phyloP scores from a whole-genome alignment of 2,888 invertebrate species.

The Cenopis cana region DNA sequence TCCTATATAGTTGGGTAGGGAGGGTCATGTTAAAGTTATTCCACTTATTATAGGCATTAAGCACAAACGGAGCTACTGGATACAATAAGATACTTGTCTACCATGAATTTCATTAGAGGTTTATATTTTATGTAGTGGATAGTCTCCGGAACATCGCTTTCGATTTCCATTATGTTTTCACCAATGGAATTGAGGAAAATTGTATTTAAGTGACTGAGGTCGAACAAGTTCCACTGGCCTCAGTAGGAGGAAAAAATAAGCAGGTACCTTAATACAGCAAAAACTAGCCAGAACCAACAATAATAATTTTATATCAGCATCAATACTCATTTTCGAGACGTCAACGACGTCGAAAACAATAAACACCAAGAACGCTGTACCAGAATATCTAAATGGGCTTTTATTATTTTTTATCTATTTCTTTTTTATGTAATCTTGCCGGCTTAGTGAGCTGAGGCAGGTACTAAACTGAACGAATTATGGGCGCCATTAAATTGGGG shows the following conservation, averaged over 20 bases:
- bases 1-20: background rate
- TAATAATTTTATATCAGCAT: background rate
- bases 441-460: constrained; percentile 36
- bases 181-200: no score
- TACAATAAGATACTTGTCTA: no score
- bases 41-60: no score
- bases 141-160: no score
- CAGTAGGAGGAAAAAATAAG: background rate
- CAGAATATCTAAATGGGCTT: constrained; percentile 19
- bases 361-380: background rate
- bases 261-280: background rate
- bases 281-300: background rate
- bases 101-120: no score
- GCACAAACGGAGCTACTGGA: no score
- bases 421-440: constrained; percentile 21
- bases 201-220: background rate
- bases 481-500: constrained; percentile 49
- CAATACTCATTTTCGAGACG: background rate
- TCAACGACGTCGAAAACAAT: constrained; percentile 1
- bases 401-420: constrained; percentile 33
- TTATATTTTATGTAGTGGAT: no score
- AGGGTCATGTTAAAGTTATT: background rate
- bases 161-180: no score
- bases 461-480: constrained; percentile 44
- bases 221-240: background rate